Evolutionary conservation across 2,888 invertebrate genomes (phyloP).

Genomic region (Brenthis ino): DNA sequence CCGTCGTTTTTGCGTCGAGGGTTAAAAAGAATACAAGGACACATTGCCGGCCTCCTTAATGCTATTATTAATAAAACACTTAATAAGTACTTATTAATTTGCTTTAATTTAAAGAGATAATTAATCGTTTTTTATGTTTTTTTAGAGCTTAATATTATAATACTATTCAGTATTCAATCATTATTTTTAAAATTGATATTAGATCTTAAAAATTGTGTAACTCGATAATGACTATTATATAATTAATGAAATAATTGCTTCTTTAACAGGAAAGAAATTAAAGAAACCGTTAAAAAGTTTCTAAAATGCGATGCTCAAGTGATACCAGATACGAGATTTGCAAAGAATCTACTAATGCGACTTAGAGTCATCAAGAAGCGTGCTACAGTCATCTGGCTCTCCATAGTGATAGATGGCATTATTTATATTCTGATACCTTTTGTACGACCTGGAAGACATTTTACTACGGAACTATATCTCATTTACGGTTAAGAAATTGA

Average conservation of each 20-base stretch:
- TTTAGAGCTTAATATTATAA: not conserved
- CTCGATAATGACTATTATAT: no score
- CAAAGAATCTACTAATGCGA: constrained; percentile 45
- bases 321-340: constrained; percentile 48
- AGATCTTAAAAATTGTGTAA: no score
- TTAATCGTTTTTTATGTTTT: not conserved
- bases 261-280: constrained; percentile 18
- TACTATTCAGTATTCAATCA: not conserved
- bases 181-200: no score
- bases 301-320: constrained; percentile 47
- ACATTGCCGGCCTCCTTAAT: no score
- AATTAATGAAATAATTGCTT: no score
- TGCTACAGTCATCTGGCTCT: constrained; percentile 54
- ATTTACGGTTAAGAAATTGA: constrained; percentile 45
- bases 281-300: constrained; percentile 47
- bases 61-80: not conserved
- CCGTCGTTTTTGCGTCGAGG: no score
- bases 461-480: constrained; percentile 48
- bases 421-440: constrained; percentile 48
- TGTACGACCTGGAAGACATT: constrained; percentile 50
- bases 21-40: no score
- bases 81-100: no score
- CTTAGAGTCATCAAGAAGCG: constrained; percentile 54
- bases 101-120: no score
- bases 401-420: constrained; percentile 51